A percentile compares a stretch with the other conserved stretches of the same genome.
phyloP scores from a whole-genome alignment of 2,797 vertebrate genomes.

The Ara ararauna region DNA sequence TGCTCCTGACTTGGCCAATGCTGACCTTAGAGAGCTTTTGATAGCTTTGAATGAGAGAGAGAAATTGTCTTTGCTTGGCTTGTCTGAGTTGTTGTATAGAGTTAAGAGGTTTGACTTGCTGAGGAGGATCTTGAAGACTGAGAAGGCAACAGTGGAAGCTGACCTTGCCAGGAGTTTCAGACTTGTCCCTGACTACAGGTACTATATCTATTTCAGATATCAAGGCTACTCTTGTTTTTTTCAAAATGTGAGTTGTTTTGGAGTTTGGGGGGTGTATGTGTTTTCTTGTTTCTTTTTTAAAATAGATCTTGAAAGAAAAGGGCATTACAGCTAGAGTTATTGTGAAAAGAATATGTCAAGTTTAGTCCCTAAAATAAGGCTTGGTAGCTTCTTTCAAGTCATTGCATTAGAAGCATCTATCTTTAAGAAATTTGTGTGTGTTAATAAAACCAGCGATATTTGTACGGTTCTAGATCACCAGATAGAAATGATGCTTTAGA shows the following conservation, averaged over 20 bases:
- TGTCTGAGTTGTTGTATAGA: slow-evolving; percentile 83
- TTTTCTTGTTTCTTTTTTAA: background rate
- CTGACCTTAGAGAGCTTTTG: slow-evolving; percentile 76
- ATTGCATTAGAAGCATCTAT: background rate
- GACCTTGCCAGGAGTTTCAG: slow-evolving; percentile 48
- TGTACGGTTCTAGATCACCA: background rate
- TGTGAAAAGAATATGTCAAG: background rate
- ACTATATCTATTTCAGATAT: background rate
- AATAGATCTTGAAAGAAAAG: background rate
- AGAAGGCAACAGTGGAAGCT: slow-evolving; percentile 75
- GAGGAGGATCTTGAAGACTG: slow-evolving; percentile 76
- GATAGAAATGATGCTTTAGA: background rate
- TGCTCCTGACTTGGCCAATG: slow-evolving; percentile 52
- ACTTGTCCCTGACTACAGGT: slow-evolving; percentile 88
- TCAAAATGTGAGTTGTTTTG: background rate
- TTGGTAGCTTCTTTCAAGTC: background rate
- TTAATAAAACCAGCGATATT: background rate
- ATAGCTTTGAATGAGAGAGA: slow-evolving; percentile 65
- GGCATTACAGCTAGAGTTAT: background rate
- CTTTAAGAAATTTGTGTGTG: background rate
- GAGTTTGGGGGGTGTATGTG: background rate
- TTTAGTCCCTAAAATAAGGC: background rate
- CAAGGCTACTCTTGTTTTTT: background rate
- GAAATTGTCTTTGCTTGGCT: slow-evolving; percentile 19
- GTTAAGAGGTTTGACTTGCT: slow-evolving; percentile 88